Evolutionary conservation across 1,140 invertebrate genomes (phyloP), one percentile per base, ranked within the genome.

Genomic region (Tetragonula clypearis): DNA sequence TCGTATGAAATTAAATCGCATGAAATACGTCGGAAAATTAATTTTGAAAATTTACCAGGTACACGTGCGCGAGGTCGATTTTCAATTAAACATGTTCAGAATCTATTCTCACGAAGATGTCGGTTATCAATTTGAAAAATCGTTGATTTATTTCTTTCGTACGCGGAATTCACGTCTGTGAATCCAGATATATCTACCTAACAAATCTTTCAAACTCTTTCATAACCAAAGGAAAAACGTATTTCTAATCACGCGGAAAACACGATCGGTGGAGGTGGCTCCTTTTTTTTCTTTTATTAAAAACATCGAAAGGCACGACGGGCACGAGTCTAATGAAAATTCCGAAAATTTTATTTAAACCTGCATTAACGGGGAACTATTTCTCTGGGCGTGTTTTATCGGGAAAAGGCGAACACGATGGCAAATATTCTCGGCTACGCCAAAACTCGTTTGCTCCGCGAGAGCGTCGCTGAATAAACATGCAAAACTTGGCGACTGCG

Each of bases 401-500:
- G 53, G 23, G 49, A 74, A 53, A 21, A 11, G 53, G 26, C 11
- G 30, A 66, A 53, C 49, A 26, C 26, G 26, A 78, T 35, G 55
- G 35, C 56, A 79, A 84, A 79, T 41, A 79, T 79, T 71, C 65
- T 23, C 66, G 35, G 41, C 26, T 65, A n/a, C 55, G 69, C 19
- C 19, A 26, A 84, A 73, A 41, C 82, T 72, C 35, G 66, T 60
- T 84, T 56, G 68, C 75, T 71, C 49, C 14, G 72, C 23, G 53
- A 35, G 58, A 53, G 26, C 21, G 17, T 84, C n/a, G 26, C 58
- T 75, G 56, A 75, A 85, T 74, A 75, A 72, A 71, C 68, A 71
- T 77, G 79, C 65, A 41, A 65, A 89, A 90, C 87, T 87, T 89
- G 30, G 68, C 68, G 76, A 83, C 77, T 84, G 84, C 87, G 82